Evolutionary conservation across 2,888 invertebrate species (phyloP).

Genomic region (Plemyria rubiginata): DNA sequence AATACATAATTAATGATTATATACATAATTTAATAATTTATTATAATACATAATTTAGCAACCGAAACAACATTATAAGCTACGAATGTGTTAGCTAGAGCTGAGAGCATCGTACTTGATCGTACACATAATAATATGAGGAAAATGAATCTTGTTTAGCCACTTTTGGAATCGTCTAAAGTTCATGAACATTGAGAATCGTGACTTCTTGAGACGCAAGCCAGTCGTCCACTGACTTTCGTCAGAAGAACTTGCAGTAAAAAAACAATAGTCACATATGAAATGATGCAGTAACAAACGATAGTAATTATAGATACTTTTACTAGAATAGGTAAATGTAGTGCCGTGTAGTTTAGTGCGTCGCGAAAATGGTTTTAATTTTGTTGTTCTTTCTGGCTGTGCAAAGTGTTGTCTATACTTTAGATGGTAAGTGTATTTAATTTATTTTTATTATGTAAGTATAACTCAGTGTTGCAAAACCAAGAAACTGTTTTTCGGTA

Average conservation of each 20-base stretch:
- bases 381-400: constrained; percentile 12
- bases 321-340: background rate
- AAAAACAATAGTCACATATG: background rate
- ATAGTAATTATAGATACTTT: background rate
- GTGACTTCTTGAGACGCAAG: background rate
- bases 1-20: too few species aligned
- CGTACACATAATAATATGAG: background rate
- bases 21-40: too few species aligned
- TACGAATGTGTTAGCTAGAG: too few species aligned
- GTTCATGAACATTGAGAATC: constrained; percentile 2
- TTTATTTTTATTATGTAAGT: too few species aligned
- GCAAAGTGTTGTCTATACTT: background rate
- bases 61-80: too few species aligned
- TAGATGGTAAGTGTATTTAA: constrained; percentile 3
- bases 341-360: background rate
- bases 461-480: too few species aligned
- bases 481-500: too few species aligned
- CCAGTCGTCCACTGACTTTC: background rate
- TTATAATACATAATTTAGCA: too few species aligned
- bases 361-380: constrained; percentile 14
- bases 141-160: constrained; percentile 15
- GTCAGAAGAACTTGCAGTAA: background rate
- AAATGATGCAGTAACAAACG: background rate
- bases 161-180: constrained; percentile 9
- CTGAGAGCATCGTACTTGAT: too few species aligned